Conservation (phyloP, 2,797 vertebrate genomes). For the Thamnophis elegans region DNA sequence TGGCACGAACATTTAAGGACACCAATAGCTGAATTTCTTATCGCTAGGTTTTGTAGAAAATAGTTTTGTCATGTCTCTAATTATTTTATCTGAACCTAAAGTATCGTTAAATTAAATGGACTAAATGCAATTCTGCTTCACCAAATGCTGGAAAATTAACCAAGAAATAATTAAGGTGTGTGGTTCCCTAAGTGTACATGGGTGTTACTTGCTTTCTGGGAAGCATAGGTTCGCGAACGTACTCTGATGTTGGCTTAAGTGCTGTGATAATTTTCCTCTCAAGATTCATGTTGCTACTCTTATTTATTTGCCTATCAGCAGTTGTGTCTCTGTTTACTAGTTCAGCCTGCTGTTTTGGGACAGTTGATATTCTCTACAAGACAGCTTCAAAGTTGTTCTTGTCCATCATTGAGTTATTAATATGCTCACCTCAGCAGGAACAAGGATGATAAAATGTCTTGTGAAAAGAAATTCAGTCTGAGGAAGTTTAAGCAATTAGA, state of each 20-base stretch:
- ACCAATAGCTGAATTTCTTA: not conserved
- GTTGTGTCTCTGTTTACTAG: not conserved
- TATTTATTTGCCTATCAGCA: not conserved
- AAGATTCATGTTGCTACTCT: not conserved
- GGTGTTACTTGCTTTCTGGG: not conserved
- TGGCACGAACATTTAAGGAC: not conserved
- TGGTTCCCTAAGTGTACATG: not conserved
- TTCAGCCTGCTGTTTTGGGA: not conserved
- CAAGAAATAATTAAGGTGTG: not conserved
- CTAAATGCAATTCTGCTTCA: not conserved
- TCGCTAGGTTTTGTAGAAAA: not conserved
- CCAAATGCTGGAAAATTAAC: not conserved
- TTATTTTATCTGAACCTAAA: not conserved
- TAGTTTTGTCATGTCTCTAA: not conserved
- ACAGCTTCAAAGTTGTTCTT: not conserved
- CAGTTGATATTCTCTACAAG: not conserved
- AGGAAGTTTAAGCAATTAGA: not conserved
- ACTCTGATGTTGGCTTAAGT: not conserved
- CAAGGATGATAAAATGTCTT: not conserved
- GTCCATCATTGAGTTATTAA: not conserved
- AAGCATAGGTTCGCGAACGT: not conserved
- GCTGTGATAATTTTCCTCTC: not conserved
- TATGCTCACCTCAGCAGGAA: not conserved
- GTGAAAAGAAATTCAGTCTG: not conserved
- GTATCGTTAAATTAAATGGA: not conserved